A percentile compares a stretch with the other conserved stretches of the same genome.
Conservation (phyloP, 2,797 vertebrate genomes). For the Acestrorhynchus altus region DNA sequence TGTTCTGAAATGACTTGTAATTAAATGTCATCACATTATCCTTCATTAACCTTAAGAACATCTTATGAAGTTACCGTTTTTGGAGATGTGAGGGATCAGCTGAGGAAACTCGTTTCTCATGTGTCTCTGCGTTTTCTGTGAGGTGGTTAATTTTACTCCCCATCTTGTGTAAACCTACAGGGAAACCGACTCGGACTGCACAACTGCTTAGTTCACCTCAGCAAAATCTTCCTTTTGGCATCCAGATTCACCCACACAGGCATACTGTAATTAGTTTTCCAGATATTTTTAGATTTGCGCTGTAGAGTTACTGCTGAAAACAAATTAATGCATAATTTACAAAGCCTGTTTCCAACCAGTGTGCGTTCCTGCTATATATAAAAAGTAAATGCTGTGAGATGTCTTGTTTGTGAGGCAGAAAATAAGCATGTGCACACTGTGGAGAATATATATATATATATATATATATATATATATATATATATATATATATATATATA, state of each 20-base stretch:
- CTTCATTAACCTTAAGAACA: no score
- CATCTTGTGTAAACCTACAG: background rate
- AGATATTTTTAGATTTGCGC: constrained; percentile 23
- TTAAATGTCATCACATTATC: no score
- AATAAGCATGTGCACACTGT: background rate
- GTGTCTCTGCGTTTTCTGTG: background rate
- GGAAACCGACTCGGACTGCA: background rate
- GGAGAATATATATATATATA: background rate
- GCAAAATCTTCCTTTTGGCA: background rate
- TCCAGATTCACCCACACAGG: background rate
- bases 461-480: no score
- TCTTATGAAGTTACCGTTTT: no score
- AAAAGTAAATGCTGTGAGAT: background rate
- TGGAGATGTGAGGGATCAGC: no score
- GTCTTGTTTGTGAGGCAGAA: background rate
- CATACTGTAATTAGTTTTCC: constrained; percentile 5
- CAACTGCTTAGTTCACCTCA: background rate
- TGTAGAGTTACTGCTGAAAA: constrained; percentile 15
- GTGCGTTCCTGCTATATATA: constrained; percentile 2
- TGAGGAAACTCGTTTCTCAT: background rate
- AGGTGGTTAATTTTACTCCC: background rate
- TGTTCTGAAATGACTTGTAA: no score
- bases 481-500: no score
- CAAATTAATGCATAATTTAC: constrained; percentile 30
- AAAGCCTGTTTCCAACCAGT: background rate